phyloP scores from a whole-genome alignment of 2,888 invertebrate genomes.

The Parnassius smintheus region DNA sequence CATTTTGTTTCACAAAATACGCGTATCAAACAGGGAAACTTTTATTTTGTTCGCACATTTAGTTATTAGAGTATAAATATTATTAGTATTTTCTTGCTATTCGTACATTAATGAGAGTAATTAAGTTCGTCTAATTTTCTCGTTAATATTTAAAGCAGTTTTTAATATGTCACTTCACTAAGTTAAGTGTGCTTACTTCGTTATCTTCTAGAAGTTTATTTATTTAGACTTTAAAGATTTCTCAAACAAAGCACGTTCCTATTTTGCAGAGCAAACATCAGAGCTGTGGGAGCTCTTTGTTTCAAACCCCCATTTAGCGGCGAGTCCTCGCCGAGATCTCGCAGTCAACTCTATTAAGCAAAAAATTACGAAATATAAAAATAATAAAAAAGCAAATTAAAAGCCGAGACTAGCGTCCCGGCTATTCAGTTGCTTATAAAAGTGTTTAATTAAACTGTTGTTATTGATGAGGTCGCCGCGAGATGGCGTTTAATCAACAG shows the following conservation, averaged over 20 bases:
- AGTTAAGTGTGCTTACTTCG: constrained; percentile 16
- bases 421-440: constrained; percentile 72
- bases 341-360: constrained; percentile 57
- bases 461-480: constrained; percentile 77
- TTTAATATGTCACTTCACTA: background rate
- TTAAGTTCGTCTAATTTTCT: too few relatives aligned
- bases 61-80: too few relatives aligned
- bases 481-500: constrained; percentile 78
- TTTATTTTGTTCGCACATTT: too few relatives aligned
- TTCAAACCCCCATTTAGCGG: constrained; percentile 45
- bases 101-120: too few relatives aligned
- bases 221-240: constrained; percentile 25
- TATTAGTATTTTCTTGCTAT: too few relatives aligned
- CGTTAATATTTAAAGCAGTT: too few relatives aligned
- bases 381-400: constrained; percentile 67
- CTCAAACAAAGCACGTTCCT: constrained; percentile 23
- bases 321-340: constrained; percentile 37
- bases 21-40: too few relatives aligned
- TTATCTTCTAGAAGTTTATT: constrained; percentile 22
- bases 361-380: constrained; percentile 52
- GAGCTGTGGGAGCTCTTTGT: constrained; percentile 44
- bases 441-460: constrained; percentile 79
- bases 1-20: too few relatives aligned
- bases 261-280: constrained; percentile 35
- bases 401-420: constrained; percentile 57